Evolutionary conservation across 2,113 vertebrate genomes (phyloP).

Genomic region (Synodontis membranacea): DNA sequence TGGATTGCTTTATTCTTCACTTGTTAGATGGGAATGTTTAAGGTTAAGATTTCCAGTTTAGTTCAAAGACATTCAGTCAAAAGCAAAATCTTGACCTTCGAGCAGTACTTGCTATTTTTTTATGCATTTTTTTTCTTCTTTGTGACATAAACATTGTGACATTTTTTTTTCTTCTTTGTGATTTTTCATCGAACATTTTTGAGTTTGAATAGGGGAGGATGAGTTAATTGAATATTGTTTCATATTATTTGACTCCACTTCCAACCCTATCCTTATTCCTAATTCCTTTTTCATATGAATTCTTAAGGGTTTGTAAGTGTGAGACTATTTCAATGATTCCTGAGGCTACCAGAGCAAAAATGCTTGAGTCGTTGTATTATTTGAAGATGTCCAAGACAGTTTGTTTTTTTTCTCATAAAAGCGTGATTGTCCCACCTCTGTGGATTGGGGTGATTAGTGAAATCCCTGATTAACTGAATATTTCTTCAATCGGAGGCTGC

Average conservation of each 20-base stretch:
- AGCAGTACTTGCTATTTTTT: not conserved
- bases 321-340: not conserved
- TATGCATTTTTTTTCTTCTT: not conserved
- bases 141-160: too few relatives aligned
- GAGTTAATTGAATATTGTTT: not conserved
- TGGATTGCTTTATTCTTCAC: too few relatives aligned
- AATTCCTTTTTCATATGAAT: not conserved
- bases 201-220: not conserved
- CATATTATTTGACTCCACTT: not conserved
- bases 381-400: not conserved
- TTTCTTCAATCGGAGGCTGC: not conserved
- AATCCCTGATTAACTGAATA: constrained; percentile 38
- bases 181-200: not conserved
- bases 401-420: not conserved
- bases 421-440: not conserved
- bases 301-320: not conserved
- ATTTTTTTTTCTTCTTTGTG: not conserved
- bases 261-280: not conserved
- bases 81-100: not conserved
- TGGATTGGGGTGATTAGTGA: constrained; percentile 1
- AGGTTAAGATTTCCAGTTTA: not conserved
- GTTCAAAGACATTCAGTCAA: too few relatives aligned
- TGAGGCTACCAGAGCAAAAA: not conserved
- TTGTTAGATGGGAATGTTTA: too few relatives aligned
- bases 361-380: not conserved